These are phyloP conservation scores for Telmatherina bonti DNA, from an alignment of 2,797 vertebrate genomes.

Conservation along the genomic window DNA sequence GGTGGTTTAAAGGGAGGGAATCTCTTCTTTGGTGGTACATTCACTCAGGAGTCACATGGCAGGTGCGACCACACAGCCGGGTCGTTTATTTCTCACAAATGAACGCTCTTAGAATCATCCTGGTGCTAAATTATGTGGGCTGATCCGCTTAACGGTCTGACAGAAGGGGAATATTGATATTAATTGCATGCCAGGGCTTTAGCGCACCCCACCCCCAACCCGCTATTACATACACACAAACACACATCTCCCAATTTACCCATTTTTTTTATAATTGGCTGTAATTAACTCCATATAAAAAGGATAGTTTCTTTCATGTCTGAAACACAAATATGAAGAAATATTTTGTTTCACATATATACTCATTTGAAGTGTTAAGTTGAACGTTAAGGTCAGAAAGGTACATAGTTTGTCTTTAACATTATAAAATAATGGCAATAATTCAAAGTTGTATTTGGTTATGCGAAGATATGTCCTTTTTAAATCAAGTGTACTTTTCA, in stretches of 20 bases:
- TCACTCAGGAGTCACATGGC: constrained; percentile 41
- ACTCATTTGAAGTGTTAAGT: too few species aligned
- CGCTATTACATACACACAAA: constrained; percentile 1
- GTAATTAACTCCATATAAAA: constrained; percentile 11
- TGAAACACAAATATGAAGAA: too few species aligned
- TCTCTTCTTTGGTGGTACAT: constrained; percentile 30
- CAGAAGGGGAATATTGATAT: constrained; percentile 57
- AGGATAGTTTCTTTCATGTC: too few species aligned
- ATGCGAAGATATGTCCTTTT: too few species aligned
- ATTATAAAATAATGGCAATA: too few species aligned
- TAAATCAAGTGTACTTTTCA: too few species aligned
- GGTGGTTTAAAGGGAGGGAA: constrained; percentile 7
- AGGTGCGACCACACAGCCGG: constrained; percentile 48
- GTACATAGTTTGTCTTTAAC: too few species aligned
- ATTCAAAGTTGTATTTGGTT: too few species aligned
- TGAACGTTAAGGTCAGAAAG: too few species aligned
- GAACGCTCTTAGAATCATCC: constrained; percentile 45
- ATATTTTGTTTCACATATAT: too few species aligned
- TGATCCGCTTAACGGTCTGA: constrained; percentile 63
- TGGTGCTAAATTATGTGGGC: constrained; percentile 59
- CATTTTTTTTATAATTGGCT: constrained; percentile 24
- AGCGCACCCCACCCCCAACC: background rate
- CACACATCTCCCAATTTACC: constrained; percentile 5
- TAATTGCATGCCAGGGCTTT: constrained; percentile 49
- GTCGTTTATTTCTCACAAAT: constrained; percentile 57